Percentiles rank a stretch among this genome's conserved stretches.
Conservation (phyloP, 2,797 vertebrate genomes). For the Heteromormyrus szaboi region DNA sequence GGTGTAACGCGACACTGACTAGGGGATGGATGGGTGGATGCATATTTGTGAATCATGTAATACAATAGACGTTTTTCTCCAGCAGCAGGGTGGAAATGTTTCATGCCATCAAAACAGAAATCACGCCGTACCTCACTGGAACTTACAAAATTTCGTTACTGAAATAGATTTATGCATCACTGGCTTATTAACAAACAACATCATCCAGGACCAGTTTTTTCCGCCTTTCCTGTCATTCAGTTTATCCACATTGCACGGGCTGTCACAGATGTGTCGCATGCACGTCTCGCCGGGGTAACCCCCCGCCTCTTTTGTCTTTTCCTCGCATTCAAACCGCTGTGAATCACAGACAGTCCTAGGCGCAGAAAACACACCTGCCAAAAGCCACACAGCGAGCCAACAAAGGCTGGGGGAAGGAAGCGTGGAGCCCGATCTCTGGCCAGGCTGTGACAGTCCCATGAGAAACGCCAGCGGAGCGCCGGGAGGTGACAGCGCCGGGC, state of each 20-base stretch:
- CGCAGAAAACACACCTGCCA: constrained; percentile 20
- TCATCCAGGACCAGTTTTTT: neutral
- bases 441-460: constrained; percentile 17
- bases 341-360: neutral
- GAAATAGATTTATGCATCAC: neutral
- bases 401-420: constrained; percentile 24
- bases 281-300: neutral
- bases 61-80: neutral
- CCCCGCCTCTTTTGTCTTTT: neutral
- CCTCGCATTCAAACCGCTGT: neutral
- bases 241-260: neutral
- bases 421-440: constrained; percentile 18
- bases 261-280: neutral
- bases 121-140: neutral
- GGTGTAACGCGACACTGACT: neutral
- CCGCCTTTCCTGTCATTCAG: constrained; percentile 20
- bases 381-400: neutral
- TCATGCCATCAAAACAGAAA: neutral
- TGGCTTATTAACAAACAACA: constrained; percentile 9
- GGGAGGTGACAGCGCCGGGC: constrained; percentile 4
- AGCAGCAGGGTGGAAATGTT: neutral
- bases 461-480: constrained; percentile 17
- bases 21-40: neutral
- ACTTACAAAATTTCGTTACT: neutral
- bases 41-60: neutral